These are phyloP conservation scores for Parelbella ahira DNA, from an alignment of 2,888 invertebrate genomes.

Conservation along the genomic window DNA sequence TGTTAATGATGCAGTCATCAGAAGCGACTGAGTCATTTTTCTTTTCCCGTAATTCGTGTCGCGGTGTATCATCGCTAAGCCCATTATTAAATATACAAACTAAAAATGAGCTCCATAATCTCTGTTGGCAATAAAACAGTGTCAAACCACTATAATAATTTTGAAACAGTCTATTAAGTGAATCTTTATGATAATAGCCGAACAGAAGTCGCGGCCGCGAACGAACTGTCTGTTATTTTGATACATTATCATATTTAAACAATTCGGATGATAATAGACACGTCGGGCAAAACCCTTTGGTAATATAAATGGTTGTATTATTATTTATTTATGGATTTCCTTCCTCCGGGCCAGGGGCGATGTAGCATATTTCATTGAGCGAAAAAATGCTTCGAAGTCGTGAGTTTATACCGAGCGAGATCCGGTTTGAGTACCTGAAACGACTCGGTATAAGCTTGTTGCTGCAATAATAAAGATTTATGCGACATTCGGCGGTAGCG, in stretches of 20 bases:
- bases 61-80: constrained; percentile 42
- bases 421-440: constrained; percentile 77
- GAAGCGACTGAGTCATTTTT: constrained; percentile 25
- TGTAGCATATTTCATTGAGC: constrained; percentile 77
- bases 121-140: constrained; percentile 59
- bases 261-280: constrained; percentile 80
- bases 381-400: constrained; percentile 76
- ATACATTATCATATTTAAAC: constrained; percentile 81
- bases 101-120: constrained; percentile 57
- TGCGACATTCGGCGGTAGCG: constrained; percentile 78
- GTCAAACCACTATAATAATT: constrained; percentile 73
- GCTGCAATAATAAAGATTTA: constrained; percentile 80
- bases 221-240: constrained; percentile 76
- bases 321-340: constrained; percentile 80
- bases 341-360: constrained; percentile 72
- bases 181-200: constrained; percentile 77
- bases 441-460: constrained; percentile 76
- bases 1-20: constrained; percentile 33
- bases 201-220: constrained; percentile 76
- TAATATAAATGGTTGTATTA: constrained; percentile 81
- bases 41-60: constrained; percentile 38
- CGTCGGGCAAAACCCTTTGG: constrained; percentile 79
- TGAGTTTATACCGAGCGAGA: constrained; percentile 70
- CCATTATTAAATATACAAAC: constrained; percentile 45
- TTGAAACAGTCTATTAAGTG: constrained; percentile 78